These are phyloP conservation scores for Rhabdomys dilectus DNA, from an alignment of 2,113 vertebrate species.

Conservation along the genomic window DNA sequence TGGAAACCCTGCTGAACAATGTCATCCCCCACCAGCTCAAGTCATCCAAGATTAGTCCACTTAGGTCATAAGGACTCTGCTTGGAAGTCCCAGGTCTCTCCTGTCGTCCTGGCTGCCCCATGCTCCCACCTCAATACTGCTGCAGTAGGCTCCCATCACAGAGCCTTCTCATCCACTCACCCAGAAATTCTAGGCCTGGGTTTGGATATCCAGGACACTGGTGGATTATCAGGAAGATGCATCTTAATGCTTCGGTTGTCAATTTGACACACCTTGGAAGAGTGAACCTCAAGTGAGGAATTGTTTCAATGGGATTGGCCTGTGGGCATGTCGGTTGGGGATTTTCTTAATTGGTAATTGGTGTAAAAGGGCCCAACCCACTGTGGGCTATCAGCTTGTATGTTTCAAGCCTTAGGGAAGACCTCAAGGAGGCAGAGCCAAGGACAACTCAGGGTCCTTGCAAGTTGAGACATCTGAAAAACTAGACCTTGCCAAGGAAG, in stretches of 20 bases:
- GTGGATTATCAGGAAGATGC: not conserved
- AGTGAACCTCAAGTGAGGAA: not conserved
- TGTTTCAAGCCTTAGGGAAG: no score
- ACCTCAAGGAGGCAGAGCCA: not conserved
- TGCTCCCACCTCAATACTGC: not conserved
- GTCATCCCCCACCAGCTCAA: not conserved
- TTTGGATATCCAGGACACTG: not conserved
- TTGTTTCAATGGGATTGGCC: not conserved
- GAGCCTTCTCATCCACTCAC: not conserved
- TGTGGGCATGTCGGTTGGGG: not conserved
- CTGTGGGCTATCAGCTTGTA: not conserved
- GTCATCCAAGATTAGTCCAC: not conserved
- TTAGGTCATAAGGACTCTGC: not conserved
- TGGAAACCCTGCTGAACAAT: not conserved
- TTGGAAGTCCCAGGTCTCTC: not conserved
- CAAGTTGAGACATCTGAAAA: not conserved
- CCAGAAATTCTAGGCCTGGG: no score
- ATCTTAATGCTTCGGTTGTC: not conserved
- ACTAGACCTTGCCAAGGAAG: not conserved
- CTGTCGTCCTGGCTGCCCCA: not conserved
- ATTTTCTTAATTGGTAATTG: not conserved
- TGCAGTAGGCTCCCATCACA: not conserved
- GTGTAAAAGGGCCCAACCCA: not conserved
- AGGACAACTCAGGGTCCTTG: not conserved
- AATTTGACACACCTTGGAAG: not conserved